A percentile compares a stretch with the other conserved stretches of the same genome.
Conservation (phyloP, 2,888 invertebrate species). For the Dicranocentrus wangi region DNA sequence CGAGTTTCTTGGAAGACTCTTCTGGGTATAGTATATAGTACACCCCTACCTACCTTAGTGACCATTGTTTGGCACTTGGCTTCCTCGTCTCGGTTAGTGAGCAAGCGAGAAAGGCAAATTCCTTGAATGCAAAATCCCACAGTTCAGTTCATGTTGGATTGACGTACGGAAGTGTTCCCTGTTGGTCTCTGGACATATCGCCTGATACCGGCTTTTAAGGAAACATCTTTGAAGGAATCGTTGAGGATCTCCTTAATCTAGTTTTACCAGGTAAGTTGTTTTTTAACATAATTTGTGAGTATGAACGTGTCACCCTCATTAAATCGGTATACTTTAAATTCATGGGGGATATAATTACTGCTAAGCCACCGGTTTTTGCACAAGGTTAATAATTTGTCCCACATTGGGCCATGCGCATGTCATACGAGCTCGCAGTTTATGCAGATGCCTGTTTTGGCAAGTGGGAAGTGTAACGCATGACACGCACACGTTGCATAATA, state of each 20-base stretch:
- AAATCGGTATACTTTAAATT: no score
- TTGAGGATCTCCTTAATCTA: background rate
- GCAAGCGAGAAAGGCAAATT: slow-evolving; percentile 3
- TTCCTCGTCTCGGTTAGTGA: slow-evolving; percentile 28
- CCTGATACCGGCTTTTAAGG: background rate
- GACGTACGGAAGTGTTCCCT: background rate
- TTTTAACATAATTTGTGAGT: no score
- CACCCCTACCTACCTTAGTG: background rate
- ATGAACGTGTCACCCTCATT: no score
- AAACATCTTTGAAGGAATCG: background rate
- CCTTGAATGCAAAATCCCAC: background rate
- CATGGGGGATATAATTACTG: no score
- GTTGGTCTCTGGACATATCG: background rate
- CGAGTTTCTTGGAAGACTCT: slow-evolving; percentile 22
- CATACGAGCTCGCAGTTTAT: no score
- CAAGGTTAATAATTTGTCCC: no score
- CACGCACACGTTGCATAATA: no score
- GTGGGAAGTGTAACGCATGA: no score
- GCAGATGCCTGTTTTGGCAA: no score
- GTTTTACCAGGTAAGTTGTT: no score
- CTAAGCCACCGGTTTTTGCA: no score
- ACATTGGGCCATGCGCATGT: no score
- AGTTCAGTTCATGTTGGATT: background rate
- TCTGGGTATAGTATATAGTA: background rate
- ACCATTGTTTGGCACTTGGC: slow-evolving; percentile 6